A percentile compares a stretch with the other conserved stretches of the same genome.
phyloP scores from a whole-genome alignment of 35 echinoderm and acorn worm genomes.

The Holothuria glaberrima region DNA sequence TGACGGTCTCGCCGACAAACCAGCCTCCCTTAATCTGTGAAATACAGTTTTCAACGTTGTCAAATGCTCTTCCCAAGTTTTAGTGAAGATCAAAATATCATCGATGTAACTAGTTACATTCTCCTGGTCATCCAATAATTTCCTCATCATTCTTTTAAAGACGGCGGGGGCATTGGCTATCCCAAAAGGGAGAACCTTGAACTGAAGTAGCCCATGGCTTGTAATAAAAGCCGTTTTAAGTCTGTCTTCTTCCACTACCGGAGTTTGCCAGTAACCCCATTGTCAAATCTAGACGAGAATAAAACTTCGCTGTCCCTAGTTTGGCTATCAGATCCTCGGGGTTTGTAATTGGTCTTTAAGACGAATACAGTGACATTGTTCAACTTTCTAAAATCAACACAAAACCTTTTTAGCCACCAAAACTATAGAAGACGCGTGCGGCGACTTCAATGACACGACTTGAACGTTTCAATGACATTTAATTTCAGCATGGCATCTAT shows the following conservation, averaged over 20 bases:
- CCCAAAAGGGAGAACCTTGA: no score
- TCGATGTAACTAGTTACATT: conserved; percentile 33
- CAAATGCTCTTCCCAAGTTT: conserved; percentile 46
- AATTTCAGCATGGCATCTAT: conserved; percentile 71
- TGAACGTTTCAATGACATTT: conserved; percentile 60
- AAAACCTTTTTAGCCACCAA: not conserved
- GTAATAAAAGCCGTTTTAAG: no score
- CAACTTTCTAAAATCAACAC: not conserved
- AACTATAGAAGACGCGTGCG: conserved; percentile 26
- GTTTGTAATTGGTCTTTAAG: no score
- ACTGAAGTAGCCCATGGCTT: no score
- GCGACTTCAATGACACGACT: no score
- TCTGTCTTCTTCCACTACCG: no score
- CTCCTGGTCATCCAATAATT: conserved; percentile 13
- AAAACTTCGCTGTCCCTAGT: not conserved
- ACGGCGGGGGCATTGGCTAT: no score
- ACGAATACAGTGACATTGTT: not conserved
- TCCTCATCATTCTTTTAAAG: conserved; percentile 48
- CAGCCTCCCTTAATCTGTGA: conserved; percentile 1
- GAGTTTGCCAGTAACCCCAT: no score
- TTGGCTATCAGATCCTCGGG: not conserved
- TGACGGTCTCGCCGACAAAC: conserved; percentile 33
- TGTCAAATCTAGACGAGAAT: no score
- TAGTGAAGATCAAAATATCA: conserved; percentile 6
- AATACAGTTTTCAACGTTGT: conserved; percentile 21